Percentiles rank a stretch among this genome's conserved stretches.
phyloP scores from a whole-genome alignment of 2,888 invertebrate species.

The Monopis laevigella region DNA sequence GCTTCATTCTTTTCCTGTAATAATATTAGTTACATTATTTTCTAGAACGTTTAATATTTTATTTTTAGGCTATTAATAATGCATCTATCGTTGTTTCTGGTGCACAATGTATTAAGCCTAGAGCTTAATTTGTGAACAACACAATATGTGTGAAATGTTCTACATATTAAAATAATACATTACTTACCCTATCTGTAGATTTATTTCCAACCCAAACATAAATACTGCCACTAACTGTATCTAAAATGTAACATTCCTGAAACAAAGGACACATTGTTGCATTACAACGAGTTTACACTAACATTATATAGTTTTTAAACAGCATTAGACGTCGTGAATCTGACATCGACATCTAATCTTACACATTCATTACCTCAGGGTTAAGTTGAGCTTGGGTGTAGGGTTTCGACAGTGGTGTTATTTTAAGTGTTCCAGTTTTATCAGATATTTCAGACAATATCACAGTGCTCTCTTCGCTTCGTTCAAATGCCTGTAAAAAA shows the following conservation, averaged over 20 bases:
- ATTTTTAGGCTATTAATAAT: no score
- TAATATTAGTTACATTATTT: no score
- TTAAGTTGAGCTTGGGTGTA: slow-evolving; percentile 76
- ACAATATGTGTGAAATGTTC: no score
- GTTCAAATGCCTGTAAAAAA: slow-evolving; percentile 68
- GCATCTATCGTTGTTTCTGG: no score
- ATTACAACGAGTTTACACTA: no score
- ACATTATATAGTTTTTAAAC: no score
- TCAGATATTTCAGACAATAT: slow-evolving; percentile 78
- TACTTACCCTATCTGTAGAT: slow-evolving; percentile 59
- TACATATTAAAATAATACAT: not conserved
- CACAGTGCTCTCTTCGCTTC: slow-evolving; percentile 70
- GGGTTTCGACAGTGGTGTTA: slow-evolving; percentile 77
- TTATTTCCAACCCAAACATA: slow-evolving; percentile 88
- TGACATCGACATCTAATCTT: no score
- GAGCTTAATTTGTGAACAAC: no score
- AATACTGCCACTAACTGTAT: slow-evolving; percentile 79
- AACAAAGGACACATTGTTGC: no score
- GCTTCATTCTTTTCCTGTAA: slow-evolving; percentile 76
- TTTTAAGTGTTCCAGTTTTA: slow-evolving; percentile 70
- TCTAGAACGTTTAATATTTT: no score
- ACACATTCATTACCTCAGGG: slow-evolving; percentile 73
- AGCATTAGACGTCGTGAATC: no score
- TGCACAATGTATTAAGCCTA: no score
- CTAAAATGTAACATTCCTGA: slow-evolving; percentile 83